Evolutionary conservation across 2,113 vertebrate genomes (phyloP).

Genomic region (Ibidorhyncha struthersii): DNA sequence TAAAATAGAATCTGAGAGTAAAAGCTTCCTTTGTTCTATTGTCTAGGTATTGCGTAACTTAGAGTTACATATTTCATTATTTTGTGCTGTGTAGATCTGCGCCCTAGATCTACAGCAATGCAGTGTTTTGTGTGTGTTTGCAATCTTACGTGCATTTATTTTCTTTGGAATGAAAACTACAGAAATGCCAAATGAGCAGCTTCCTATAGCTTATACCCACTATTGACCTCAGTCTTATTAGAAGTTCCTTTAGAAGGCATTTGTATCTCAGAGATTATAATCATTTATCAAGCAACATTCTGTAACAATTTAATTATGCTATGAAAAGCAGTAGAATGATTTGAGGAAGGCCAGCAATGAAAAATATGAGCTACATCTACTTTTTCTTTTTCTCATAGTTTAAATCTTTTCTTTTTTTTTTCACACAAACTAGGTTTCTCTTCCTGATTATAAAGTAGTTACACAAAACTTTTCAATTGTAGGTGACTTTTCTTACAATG

Average conservation of each 20-base stretch:
- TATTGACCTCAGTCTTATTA: not conserved
- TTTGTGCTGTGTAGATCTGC: not conserved
- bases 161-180: constrained; percentile 52
- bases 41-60: not conserved
- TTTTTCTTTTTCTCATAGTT: not conserved
- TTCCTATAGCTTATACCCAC: not conserved
- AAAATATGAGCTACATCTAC: not conserved
- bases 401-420: not conserved
- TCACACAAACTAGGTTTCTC: not conserved
- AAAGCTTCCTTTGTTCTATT: not conserved
- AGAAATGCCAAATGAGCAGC: not conserved
- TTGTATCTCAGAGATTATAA: not conserved
- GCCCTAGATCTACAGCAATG: not conserved
- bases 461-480: not conserved
- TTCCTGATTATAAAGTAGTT: not conserved
- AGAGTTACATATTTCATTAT: not conserved
- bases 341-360: not conserved
- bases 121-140: not conserved
- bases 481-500: not conserved
- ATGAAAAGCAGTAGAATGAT: not conserved
- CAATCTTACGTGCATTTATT: not conserved
- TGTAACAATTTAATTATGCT: not conserved
- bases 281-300: not conserved
- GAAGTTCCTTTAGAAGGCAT: not conserved
- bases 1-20: not conserved